Percentiles rank a stretch among this genome's conserved stretches.
phyloP scores from a whole-genome alignment of 2,888 invertebrate genomes.

The Orchesellides sinensis region DNA sequence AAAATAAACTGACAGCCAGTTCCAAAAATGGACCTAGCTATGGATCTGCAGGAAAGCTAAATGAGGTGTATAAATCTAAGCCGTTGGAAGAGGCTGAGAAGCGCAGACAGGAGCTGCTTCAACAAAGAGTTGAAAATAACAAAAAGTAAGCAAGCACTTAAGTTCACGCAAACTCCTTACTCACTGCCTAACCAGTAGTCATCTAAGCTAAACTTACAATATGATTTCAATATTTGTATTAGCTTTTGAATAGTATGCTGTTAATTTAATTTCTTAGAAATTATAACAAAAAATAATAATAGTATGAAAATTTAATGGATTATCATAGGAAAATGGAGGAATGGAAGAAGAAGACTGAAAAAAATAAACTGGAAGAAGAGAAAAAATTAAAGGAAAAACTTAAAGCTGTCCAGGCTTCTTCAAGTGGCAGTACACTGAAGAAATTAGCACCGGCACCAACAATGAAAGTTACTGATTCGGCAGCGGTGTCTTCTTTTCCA shows the following conservation, averaged over 20 bases:
- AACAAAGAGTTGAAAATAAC: constrained; percentile 51
- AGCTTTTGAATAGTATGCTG: too few relatives aligned
- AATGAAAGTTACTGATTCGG: neutral
- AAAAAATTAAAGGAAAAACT: constrained; percentile 28
- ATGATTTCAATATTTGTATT: too few relatives aligned
- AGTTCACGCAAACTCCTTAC: too few relatives aligned
- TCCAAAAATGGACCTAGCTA: constrained; percentile 31
- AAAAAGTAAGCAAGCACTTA: constrained; percentile 69
- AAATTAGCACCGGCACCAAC: neutral
- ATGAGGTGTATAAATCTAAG: constrained; percentile 38
- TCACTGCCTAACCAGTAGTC: neutral
- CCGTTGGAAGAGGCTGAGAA: constrained; percentile 57
- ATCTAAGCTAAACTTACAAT: neutral
- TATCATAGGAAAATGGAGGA: constrained; percentile 68
- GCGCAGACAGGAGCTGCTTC: constrained; percentile 44
- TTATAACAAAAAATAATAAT: neutral
- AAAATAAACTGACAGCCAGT: constrained; percentile 4
- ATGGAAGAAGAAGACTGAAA: constrained; percentile 67
- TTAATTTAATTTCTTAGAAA: neutral
- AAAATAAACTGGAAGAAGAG: constrained; percentile 60
- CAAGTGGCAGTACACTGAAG: constrained; percentile 16
- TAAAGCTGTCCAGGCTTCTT: neutral
- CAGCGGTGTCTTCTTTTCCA: constrained; percentile 14
- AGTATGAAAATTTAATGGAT: constrained; percentile 4
- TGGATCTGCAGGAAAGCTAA: constrained; percentile 37